Base-by-base conservation (phyloP, 2,113 vertebrate species). In the Daubentonia madagascariensis region DNA sequence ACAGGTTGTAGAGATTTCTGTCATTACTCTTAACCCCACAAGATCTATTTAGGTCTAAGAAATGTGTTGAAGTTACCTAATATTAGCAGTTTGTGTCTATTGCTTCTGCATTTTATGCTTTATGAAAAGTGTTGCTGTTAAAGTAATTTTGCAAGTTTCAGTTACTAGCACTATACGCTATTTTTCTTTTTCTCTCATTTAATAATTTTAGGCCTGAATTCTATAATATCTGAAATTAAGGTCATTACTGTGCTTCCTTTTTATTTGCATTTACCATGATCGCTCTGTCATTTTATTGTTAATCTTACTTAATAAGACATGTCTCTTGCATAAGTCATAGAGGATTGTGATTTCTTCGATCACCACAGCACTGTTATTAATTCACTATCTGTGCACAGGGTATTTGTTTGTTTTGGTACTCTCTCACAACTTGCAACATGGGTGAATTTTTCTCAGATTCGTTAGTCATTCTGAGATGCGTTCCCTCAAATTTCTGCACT, bases 281-380 rank as follows among this genome's bases (percentile, higher is more conserved):
- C 17, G 40, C 10, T 80, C 52, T 68, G 7, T 28, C 25, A 10
- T 70, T 70, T 79, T 61, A 18, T 14, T 78, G 73, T 70, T 63
- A 61, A 57, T 45, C 17, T 37, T n/a, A 20, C 23, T 68, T 83
- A 68, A 11, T 52, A 32, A 75, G 35, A 32, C 17, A 1, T 7
- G 4, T 32, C 2, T 5, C 28, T n/a, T 4, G 1, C 5, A 48
- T 30, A 1, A 52, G 16, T 68, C 14, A 4, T 45, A 4, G 2
- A 63, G 9, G 7, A 1, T 10, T 40, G 1, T 20, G 32, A 70
- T 5, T 88, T 87, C 48, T 35, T 48, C 30, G 67, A 43, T 5
- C 1, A 4, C 10, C 22, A 65, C 22, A 10, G 2, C 2, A 3
- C 57, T 72, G 1, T 43, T 50, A 17, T 48, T 30, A 35, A 73